Base-by-base conservation (phyloP, 2,888 invertebrate genomes). In the Isotomurus palustris region DNA sequence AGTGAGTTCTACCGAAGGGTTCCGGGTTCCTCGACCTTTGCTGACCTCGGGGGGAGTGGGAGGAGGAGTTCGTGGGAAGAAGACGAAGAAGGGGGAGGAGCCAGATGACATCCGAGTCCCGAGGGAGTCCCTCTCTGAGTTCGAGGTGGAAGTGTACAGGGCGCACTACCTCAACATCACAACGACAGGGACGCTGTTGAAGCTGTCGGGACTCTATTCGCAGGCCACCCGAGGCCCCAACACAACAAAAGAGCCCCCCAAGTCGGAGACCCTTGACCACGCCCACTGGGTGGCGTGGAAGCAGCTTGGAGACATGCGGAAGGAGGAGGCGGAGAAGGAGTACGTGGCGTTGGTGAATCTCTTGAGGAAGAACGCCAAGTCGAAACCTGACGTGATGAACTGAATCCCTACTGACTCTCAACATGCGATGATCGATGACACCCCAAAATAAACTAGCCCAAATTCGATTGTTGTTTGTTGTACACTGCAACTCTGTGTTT, bases 191-290 rank as follows among this genome's bases (percentile, higher is more conserved):
- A 38, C 47, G 10, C 44, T 24, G 27, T 3, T 32, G 2, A 47
- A 17, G 17, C 35, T 60, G 27, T 36, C 60, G 2, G 52, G 56
- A 10, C 40, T 56, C 1, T 60, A 32, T 24, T 40, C 27, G 40
- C 60, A 60, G 36, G 53, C 47, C 6, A 60, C 50, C 3, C 27
- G 32, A 28, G 60, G 60, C 1, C 52, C 52, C 1, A 55, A 55
- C 24, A 35, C 36, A 0, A 38, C 32, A 8, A 47, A 55, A 5
- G 24, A 56, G 36, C 56, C 60, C 27, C 24, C 22, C 14, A 52
- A 41, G 27, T 28, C 19, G 25, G 21, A 22, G 10, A 27, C n/a
- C 6, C 14, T 3, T 3, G 55, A 60, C 3, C 4, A 45, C 14
- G 25, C 4, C 14, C 40, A 35, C 14, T 60, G 60, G 60, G 3